Percentiles rank a stretch among this genome's conserved stretches.
Conservation (phyloP, 2,888 invertebrate genomes). For the Drosophila meridionalis region DNA sequence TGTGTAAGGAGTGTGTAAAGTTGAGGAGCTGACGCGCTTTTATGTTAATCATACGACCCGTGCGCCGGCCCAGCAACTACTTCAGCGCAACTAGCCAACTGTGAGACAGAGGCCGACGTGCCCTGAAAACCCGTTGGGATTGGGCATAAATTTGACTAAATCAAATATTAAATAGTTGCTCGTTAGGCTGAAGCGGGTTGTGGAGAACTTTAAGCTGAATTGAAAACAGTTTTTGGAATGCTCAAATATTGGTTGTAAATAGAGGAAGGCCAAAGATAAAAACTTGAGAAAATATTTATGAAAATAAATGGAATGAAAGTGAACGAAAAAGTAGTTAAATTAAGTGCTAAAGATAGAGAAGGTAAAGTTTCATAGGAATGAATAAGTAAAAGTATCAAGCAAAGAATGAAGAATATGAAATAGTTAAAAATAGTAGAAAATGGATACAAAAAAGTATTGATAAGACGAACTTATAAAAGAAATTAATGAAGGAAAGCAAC, state of each 20-base stretch:
- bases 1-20: conserved; percentile 20
- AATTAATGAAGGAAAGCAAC: not conserved
- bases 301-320: not conserved
- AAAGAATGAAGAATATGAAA: not conserved
- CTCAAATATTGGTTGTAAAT: not conserved
- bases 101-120: not conserved
- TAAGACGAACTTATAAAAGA: not conserved
- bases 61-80: conserved; percentile 25
- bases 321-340: not conserved
- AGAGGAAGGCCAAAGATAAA: not conserved
- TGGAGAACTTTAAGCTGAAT: not conserved
- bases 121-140: conserved; percentile 1
- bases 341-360: not conserved
- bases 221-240: not conserved
- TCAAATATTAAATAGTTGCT: conserved; percentile 6
- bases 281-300: not conserved
- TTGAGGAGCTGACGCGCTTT: conserved; percentile 42
- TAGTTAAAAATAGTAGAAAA: not conserved
- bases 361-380: not conserved
- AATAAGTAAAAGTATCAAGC: not conserved
- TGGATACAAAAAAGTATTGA: not conserved
- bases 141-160: conserved; percentile 11
- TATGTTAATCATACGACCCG: conserved; percentile 54
- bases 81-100: conserved; percentile 8
- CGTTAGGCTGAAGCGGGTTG: not conserved